A percentile compares a stretch with the other conserved stretches of the same genome.
These are phyloP conservation scores for Bovichtus diacanthus DNA, from an alignment of 2,797 vertebrate genomes.

Conservation along the genomic window DNA sequence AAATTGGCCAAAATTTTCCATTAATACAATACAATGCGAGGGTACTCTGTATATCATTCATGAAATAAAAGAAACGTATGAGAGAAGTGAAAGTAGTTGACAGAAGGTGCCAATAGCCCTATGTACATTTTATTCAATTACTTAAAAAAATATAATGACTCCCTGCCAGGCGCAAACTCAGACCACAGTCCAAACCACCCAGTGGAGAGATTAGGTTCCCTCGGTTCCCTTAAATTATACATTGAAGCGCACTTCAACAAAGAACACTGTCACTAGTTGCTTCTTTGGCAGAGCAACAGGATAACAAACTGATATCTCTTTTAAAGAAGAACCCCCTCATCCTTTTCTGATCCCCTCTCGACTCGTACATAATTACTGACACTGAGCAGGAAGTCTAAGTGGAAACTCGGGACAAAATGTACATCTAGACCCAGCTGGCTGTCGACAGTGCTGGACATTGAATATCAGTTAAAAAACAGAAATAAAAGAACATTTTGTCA, in stretches of 20 bases:
- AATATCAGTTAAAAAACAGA: not conserved
- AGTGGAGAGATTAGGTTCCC: conserved; percentile 25
- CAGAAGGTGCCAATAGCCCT: not conserved
- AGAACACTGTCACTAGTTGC: conserved; percentile 22
- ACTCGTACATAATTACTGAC: not conserved
- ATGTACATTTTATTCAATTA: not conserved
- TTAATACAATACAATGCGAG: not conserved
- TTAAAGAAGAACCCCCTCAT: not conserved
- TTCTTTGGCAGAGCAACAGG: conserved; percentile 5
- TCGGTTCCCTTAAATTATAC: conserved; percentile 42
- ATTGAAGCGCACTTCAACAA: conserved; percentile 1
- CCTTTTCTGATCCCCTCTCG: not conserved
- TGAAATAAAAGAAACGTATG: not conserved
- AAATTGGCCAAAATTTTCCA: not conserved
- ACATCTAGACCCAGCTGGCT: not conserved
- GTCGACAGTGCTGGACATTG: not conserved
- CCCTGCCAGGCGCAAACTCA: not conserved
- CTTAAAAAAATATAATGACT: not conserved
- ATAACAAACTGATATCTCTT: not conserved
- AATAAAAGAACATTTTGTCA: not conserved
- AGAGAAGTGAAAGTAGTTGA: not conserved
- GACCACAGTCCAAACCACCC: not conserved
- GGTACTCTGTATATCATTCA: not conserved
- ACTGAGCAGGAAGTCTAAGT: not conserved
- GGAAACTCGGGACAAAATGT: not conserved